A percentile compares a stretch with the other conserved stretches of the same genome.
These are phyloP conservation scores for Hemicrepidius hirtus DNA, from an alignment of 2,888 invertebrate species.

Conservation along the genomic window DNA sequence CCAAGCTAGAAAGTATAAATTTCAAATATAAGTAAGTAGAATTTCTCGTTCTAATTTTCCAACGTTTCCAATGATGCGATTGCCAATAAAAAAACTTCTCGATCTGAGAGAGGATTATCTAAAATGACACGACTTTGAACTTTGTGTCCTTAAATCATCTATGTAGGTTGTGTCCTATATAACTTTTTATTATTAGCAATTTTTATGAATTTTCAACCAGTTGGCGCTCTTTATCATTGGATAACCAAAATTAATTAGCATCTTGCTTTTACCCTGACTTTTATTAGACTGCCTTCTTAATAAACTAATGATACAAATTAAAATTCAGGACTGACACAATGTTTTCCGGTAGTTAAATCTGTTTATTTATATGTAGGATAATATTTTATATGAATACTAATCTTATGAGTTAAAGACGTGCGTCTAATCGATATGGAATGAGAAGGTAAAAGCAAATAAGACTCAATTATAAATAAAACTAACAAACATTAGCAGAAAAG, in stretches of 20 bases:
- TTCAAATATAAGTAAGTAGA: conserved; percentile 19
- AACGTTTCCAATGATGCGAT: neutral
- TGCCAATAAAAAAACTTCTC: conserved; percentile 9
- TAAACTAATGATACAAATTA: conserved; percentile 16
- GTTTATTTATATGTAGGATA: neutral
- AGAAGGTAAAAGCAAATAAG: too few species aligned
- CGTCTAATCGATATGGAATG: conserved; percentile 4
- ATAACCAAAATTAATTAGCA: neutral
- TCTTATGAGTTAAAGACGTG: conserved; percentile 3
- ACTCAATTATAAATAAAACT: too few species aligned
- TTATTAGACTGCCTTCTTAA: neutral
- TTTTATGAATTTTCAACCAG: neutral
- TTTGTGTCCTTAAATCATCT: conserved; percentile 16
- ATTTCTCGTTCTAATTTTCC: conserved; percentile 12
- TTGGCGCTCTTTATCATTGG: neutral
- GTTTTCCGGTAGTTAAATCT: conserved; percentile 26
- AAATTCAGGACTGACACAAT: neutral
- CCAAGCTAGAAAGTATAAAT: neutral
- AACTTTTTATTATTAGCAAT: neutral
- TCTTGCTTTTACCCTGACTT: conserved; percentile 12
- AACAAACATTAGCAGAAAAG: too few species aligned
- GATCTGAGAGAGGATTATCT: conserved; percentile 16
- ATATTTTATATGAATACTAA: conserved; percentile 14
- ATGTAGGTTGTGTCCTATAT: conserved; percentile 13
- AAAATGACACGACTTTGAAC: conserved; percentile 9